phyloP scores from a whole-genome alignment of 2,113 vertebrate species.

The Lepus timidus region DNA sequence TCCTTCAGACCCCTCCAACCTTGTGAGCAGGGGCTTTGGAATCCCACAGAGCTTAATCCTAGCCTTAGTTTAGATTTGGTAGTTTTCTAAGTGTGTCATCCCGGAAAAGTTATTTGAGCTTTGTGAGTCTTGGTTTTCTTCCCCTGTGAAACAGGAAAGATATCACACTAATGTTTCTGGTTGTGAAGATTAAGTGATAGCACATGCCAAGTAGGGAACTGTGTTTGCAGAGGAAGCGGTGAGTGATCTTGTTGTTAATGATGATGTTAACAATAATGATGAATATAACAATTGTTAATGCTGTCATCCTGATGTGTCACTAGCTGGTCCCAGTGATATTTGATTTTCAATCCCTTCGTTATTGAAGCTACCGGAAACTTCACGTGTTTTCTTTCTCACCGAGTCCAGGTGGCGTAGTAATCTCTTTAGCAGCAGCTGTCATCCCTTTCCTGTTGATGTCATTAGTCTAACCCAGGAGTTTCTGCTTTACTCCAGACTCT shows the following conservation, averaged over 20 bases:
- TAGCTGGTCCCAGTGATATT: background rate
- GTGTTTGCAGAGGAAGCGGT: background rate
- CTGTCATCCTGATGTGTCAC: slow-evolving; percentile 1
- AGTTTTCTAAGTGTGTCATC: background rate
- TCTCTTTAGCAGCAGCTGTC: background rate
- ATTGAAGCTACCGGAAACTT: background rate
- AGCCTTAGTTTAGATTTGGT: slow-evolving; percentile 34
- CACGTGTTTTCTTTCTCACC: background rate
- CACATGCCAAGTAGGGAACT: slow-evolving; percentile 10
- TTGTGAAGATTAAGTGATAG: slow-evolving; percentile 23
- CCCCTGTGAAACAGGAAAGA: slow-evolving; percentile 35
- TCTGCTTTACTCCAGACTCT: background rate
- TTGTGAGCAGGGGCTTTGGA: background rate
- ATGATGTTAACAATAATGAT: background rate
- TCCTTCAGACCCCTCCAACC: background rate
- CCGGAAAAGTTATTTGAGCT: slow-evolving; percentile 52
- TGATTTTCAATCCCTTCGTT: background rate
- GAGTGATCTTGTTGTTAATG: background rate
- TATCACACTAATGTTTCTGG: background rate
- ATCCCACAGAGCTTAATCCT: slow-evolving; percentile 11
- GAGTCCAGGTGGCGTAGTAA: background rate
- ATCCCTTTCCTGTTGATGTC: slow-evolving; percentile 26
- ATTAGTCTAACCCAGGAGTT: slow-evolving; percentile 30
- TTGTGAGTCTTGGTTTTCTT: slow-evolving; percentile 34
- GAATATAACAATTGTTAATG: background rate